Evolutionary conservation across 1,140 invertebrate genomes (phyloP).

Genomic region (Asbolus verrucosus): DNA sequence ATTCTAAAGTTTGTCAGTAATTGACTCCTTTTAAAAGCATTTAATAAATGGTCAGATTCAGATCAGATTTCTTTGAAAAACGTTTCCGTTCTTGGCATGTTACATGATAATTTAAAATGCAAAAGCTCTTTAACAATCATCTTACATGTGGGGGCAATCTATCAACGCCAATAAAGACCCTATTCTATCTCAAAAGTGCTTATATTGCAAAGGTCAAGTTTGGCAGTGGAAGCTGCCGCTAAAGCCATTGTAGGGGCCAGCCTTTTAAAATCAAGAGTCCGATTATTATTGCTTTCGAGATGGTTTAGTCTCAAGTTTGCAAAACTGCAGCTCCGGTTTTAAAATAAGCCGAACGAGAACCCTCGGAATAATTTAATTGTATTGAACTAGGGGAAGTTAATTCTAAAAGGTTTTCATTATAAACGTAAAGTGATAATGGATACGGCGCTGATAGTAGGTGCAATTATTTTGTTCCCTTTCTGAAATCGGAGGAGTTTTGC

Average conservation of each 20-base stretch:
- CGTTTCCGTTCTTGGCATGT: constrained; percentile 7
- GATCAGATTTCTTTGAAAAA: background rate
- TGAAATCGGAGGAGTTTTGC: constrained; percentile 12
- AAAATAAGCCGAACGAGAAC: constrained; percentile 1
- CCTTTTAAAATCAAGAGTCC: constrained; percentile 19
- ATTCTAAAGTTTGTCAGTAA: background rate
- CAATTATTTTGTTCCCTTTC: background rate
- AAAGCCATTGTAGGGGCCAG: too few relatives aligned
- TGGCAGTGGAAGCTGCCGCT: background rate
- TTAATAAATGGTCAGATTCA: background rate
- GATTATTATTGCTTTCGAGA: too few relatives aligned
- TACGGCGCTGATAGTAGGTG: too few relatives aligned
- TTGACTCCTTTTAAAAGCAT: constrained; percentile 2
- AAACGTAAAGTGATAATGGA: too few relatives aligned
- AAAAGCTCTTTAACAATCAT: background rate
- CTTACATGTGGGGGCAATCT: constrained; percentile 5
- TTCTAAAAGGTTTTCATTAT: too few relatives aligned
- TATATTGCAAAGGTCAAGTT: constrained; percentile 13
- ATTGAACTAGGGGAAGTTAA: too few relatives aligned
- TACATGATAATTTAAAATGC: constrained; percentile 26
- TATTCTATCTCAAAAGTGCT: too few relatives aligned
- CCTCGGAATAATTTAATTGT: too few relatives aligned
- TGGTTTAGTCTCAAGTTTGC: background rate
- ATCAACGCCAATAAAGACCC: constrained; percentile 25
- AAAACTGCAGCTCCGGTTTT: background rate